These are phyloP conservation scores for Uropetala carovei DNA, from an alignment of 2,888 invertebrate species.

Conservation along the genomic window DNA sequence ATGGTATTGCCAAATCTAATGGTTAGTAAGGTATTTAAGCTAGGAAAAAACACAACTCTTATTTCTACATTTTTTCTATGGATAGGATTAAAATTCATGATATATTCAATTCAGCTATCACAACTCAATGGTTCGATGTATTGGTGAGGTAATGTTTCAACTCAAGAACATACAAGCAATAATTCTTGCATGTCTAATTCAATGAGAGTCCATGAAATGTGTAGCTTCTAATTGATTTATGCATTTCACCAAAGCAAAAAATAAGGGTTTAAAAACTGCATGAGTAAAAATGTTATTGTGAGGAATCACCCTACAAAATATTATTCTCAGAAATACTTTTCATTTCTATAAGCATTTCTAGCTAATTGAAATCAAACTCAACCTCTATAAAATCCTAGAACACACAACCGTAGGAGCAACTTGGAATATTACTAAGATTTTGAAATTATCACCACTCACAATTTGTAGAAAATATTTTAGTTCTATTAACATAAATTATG, in stretches of 20 bases:
- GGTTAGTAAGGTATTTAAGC: constrained; percentile 39
- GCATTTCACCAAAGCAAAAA: neutral
- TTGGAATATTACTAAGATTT: neutral
- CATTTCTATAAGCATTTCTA: neutral
- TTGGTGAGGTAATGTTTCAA: neutral
- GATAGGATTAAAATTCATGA: constrained; percentile 35
- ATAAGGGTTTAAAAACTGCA: neutral
- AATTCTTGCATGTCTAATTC: neutral
- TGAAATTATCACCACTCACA: constrained; percentile 30
- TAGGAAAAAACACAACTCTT: constrained; percentile 5
- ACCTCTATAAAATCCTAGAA: constrained; percentile 15
- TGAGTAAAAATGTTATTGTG: constrained; percentile 9
- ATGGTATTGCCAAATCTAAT: constrained; percentile 56
- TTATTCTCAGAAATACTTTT: neutral
- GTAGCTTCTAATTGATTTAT: neutral
- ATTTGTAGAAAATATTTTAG: constrained; percentile 55
- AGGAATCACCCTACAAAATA: constrained; percentile 9
- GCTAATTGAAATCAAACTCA: neutral
- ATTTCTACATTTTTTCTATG: constrained; percentile 16
- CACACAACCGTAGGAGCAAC: neutral
- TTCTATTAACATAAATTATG: constrained; percentile 33
- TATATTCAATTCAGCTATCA: constrained; percentile 43
- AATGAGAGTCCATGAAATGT: neutral
- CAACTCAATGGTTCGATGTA: constrained; percentile 47
- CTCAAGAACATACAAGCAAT: constrained; percentile 12